Evolutionary conservation across 2,113 vertebrate genomes (phyloP).

Genomic region (Chroicocephalus ridibundus): DNA sequence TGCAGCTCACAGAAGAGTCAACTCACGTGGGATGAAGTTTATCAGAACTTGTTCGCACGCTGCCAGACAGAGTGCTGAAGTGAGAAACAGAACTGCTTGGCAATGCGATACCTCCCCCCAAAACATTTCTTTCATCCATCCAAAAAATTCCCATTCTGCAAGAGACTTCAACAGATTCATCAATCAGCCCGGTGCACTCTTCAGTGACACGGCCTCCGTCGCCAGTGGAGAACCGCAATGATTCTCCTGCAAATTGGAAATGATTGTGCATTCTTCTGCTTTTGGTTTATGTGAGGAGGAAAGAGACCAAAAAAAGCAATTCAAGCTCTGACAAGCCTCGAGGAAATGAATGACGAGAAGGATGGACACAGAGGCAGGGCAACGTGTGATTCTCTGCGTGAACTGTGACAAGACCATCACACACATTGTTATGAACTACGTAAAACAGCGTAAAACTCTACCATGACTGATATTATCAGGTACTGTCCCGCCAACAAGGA

Average conservation of each 20-base stretch:
- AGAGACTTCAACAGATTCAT: background rate
- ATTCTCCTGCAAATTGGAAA: background rate
- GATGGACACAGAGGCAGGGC: background rate
- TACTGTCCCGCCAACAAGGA: background rate
- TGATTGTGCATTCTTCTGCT: background rate
- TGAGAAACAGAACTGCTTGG: background rate
- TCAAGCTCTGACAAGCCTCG: background rate
- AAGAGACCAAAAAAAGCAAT: background rate
- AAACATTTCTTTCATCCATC: background rate
- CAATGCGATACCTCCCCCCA: too few species aligned
- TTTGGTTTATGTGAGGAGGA: background rate
- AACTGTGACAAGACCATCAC: fast-evolving
- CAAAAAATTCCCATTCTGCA: background rate
- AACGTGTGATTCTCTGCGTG: fast-evolving
- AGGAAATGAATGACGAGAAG: background rate
- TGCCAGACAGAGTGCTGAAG: background rate
- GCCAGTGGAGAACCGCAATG: background rate
- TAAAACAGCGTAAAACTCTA: background rate
- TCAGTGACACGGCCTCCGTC: background rate
- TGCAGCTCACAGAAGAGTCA: background rate
- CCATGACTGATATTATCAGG: too few species aligned
- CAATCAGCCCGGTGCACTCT: too few species aligned
- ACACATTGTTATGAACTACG: fast-evolving
- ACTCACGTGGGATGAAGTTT: background rate
- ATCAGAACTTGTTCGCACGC: background rate